Evolutionary conservation across 2,113 vertebrate species (phyloP), one percentile per base, ranked within the genome.

Genomic region (Anarrhichthys ocellatus): DNA sequence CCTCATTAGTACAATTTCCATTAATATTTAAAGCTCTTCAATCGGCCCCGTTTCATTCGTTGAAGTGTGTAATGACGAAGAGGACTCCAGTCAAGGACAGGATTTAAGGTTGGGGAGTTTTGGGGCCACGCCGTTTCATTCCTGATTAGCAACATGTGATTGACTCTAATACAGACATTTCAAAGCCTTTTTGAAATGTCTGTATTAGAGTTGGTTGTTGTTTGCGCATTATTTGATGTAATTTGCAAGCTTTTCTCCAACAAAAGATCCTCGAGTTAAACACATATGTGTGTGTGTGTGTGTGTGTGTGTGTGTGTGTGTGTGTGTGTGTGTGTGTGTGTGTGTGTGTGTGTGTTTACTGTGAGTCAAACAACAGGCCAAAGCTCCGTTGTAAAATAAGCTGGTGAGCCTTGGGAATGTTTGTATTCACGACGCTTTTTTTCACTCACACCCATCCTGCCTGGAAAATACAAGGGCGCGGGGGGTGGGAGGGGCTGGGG

Each of bases 371-470:
- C 24, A 75, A 34, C 65, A 54, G n/a, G 15, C 67, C 61, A n/a
- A 10, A 58, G 17, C 14, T 52, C 7, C 11, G 73, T 34, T 14
- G 63, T 74, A 29, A 80, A 85, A 71, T 44, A 59, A 78, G 11
- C 72, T 64, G 17, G 34, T 36, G 72, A 76, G 52, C 76, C 76
- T 82, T 84, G 64, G 68, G 74, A 84, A 82, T 85, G 79, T 89
- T 82, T 78, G 67, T 80, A 27, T 73, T 68, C 36, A 48, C 61
- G 58, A 77, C 18, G 40, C 34, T 63, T 72, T 52, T 72, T 81
- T 80, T 87, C 83, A 70, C 80, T 77, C 83, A 88, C 89, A 82
- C 80, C 86, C 91, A 92, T 92, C 89, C 89, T 85, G 87, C 76
- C 56, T 87, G 74, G 83, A 88, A 90, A 93, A 87, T 72, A 85